A percentile compares a stretch with the other conserved stretches of the same genome.
Evolutionary conservation across 2,797 vertebrate genomes (phyloP).

Genomic region (Agapornis canus): DNA sequence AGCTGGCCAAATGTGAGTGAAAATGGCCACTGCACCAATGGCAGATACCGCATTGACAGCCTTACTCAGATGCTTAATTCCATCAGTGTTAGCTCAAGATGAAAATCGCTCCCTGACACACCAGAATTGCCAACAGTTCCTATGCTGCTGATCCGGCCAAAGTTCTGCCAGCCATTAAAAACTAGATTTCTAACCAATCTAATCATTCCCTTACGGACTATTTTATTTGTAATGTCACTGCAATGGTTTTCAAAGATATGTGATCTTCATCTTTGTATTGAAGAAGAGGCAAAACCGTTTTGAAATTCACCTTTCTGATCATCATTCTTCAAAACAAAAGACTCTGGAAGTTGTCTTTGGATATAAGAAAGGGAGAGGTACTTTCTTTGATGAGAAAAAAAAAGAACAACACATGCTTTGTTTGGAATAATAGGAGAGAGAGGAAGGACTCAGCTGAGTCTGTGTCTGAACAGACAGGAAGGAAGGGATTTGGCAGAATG

Average conservation of each 20-base stretch:
- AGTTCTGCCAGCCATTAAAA: not conserved
- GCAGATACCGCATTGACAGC: not conserved
- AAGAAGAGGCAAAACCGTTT: not conserved
- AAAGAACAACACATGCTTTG: not conserved
- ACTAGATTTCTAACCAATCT: not conserved
- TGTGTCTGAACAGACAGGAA: slow-evolving; percentile 1
- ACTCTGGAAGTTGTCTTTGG: not conserved
- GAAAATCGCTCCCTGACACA: not conserved
- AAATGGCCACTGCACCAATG: not conserved
- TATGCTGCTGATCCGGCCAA: not conserved
- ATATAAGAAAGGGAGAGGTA: not conserved
- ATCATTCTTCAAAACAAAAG: not conserved
- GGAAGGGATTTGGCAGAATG: slow-evolving; percentile 22
- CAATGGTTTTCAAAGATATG: not conserved
- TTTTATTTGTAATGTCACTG: not conserved
- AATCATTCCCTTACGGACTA: not conserved
- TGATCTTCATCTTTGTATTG: not conserved
- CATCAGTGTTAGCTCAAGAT: not conserved
- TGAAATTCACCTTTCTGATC: not conserved
- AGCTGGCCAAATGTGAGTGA: not conserved
- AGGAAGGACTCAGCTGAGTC: not conserved
- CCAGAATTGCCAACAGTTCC: not conserved
- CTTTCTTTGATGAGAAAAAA: not conserved
- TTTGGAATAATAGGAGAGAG: not conserved
- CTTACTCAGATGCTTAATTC: not conserved